These are phyloP conservation scores for Tamandua tetradactyla DNA, from an alignment of 2,797 vertebrate genomes.

Conservation along the genomic window DNA sequence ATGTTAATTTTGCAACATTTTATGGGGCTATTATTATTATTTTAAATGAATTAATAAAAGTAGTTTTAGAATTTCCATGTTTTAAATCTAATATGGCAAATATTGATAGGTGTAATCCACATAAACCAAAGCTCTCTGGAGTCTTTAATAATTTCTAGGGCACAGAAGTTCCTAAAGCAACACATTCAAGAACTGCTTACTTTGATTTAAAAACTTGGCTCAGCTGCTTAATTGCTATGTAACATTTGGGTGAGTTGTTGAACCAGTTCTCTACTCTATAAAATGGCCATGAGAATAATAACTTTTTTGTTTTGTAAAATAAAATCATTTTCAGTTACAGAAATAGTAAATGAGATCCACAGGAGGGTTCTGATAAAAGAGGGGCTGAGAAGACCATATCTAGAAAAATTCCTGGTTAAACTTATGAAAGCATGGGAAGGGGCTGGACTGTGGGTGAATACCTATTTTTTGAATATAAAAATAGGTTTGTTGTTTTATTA, in stretches of 20 bases:
- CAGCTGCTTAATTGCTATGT: not conserved
- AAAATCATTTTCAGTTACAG: not conserved
- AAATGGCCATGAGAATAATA: not conserved
- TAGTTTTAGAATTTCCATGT: not conserved
- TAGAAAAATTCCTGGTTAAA: not conserved
- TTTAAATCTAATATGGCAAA: not conserved
- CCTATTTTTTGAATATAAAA: not conserved
- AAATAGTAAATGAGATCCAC: not conserved
- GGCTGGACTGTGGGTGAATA: not conserved
- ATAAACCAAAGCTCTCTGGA: not conserved
- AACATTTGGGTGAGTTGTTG: not conserved
- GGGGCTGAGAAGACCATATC: not conserved
- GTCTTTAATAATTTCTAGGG: not conserved
- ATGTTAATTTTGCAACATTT: not conserved
- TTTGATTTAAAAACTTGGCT: not conserved
- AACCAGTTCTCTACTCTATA: not conserved
- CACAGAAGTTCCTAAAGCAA: not conserved
- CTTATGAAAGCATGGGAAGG: not conserved
- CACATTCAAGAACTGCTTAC: not conserved
- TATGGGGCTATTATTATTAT: not conserved
- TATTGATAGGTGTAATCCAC: not conserved
- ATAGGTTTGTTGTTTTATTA: not conserved
- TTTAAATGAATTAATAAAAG: not conserved
- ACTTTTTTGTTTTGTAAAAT: not conserved
- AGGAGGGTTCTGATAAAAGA: not conserved